Percentiles rank a stretch among this genome's conserved stretches.
phyloP scores from a whole-genome alignment of 2,113 vertebrate species.

The Trematocara variabile region DNA sequence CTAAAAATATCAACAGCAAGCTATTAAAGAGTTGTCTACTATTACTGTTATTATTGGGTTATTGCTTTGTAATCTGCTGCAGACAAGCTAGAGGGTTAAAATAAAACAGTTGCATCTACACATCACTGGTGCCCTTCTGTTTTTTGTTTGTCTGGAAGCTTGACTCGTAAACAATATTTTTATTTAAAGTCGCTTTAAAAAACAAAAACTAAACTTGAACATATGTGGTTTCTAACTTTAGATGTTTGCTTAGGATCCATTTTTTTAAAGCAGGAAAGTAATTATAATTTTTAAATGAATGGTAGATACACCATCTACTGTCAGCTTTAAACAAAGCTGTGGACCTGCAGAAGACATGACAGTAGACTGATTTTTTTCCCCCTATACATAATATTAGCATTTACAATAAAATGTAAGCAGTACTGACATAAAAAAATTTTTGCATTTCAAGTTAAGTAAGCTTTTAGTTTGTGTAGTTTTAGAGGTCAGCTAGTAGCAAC shows the following conservation, averaged over 20 bases:
- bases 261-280: neutral
- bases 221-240: neutral
- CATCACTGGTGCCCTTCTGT: neutral
- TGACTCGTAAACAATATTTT: neutral
- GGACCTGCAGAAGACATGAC: neutral
- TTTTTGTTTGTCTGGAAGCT: neutral
- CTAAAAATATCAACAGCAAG: neutral
- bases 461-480: neutral
- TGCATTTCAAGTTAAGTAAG: neutral
- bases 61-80: neutral
- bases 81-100: neutral
- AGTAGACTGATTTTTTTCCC: fast-evolving
- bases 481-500: neutral
- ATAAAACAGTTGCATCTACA: neutral
- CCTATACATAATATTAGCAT: neutral
- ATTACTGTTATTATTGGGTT: neutral
- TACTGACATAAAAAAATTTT: neutral
- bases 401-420: neutral
- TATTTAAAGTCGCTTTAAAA: neutral
- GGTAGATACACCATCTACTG: neutral
- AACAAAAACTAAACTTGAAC: neutral
- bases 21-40: neutral
- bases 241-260: neutral
- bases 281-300: neutral
- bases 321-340: neutral